phyloP scores from a whole-genome alignment of 1,140 invertebrate species.

The Apis dorsata region DNA sequence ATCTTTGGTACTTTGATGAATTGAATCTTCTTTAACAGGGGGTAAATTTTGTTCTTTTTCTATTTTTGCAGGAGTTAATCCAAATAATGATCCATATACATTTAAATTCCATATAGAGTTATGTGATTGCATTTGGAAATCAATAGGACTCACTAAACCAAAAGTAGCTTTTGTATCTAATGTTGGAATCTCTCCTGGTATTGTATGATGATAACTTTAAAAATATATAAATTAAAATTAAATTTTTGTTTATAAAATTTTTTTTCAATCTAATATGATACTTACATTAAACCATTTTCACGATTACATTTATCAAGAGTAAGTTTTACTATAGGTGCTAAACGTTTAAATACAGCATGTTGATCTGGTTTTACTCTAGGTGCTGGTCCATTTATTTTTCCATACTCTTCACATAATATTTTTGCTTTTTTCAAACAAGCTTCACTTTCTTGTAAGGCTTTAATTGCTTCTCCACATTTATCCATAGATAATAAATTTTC shows the following conservation, averaged over 20 bases:
- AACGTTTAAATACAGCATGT: conserved; percentile 84
- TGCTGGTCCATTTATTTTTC: conserved; percentile 82
- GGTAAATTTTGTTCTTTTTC: conserved; percentile 81
- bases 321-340: conserved; percentile 82
- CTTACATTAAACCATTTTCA: conserved; percentile 88
- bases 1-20: conserved; percentile 83
- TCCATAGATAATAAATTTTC: conserved; percentile 84
- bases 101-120: conserved; percentile 82
- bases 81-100: conserved; percentile 61
- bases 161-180: conserved; percentile 86
- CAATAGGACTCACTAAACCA: conserved; percentile 85
- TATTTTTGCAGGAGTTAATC: conserved; percentile 63
- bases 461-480: conserved; percentile 87
- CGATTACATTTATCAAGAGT: conserved; percentile 87
- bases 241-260: conserved; percentile 9
- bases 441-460: conserved; percentile 84
- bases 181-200: conserved; percentile 83
- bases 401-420: conserved; percentile 83
- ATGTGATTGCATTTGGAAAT: conserved; percentile 81
- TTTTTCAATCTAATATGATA: not conserved
- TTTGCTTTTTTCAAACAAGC: conserved; percentile 81
- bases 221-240: conserved; percentile 10
- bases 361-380: conserved; percentile 83
- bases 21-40: conserved; percentile 84
- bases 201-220: conserved; percentile 85